phyloP scores from a whole-genome alignment of 2,113 vertebrate genomes.

The Myiozetetes cayanensis region DNA sequence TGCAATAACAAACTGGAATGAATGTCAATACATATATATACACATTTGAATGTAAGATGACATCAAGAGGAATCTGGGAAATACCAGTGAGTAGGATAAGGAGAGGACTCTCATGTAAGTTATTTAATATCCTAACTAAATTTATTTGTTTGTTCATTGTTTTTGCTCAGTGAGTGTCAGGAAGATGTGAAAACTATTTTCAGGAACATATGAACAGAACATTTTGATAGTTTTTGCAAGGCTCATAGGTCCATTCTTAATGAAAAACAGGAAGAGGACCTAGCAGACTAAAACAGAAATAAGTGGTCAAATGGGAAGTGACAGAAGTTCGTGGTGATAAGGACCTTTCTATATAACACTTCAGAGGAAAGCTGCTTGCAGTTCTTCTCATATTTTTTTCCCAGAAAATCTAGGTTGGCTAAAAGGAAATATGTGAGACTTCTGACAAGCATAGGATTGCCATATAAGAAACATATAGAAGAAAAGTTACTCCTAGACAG shows the following conservation, averaged over 20 bases:
- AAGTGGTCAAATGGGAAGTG: background rate
- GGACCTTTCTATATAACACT: background rate
- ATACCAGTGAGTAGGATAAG: background rate
- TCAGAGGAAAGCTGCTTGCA: background rate
- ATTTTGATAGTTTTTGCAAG: background rate
- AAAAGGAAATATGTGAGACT: background rate
- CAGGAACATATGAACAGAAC: background rate
- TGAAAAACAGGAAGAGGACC: background rate
- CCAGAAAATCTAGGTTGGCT: background rate
- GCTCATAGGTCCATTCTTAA: background rate
- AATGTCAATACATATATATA: background rate
- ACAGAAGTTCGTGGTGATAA: background rate
- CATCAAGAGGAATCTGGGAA: background rate
- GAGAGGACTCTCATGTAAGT: background rate
- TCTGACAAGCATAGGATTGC: background rate
- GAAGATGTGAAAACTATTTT: background rate
- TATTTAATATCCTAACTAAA: background rate
- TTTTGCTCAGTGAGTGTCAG: background rate
- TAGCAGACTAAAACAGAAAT: background rate
- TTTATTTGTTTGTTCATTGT: background rate
- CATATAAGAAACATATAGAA: background rate
- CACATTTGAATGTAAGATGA: background rate
- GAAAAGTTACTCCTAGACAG: background rate
- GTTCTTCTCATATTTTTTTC: background rate
- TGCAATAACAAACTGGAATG: background rate